These are phyloP conservation scores for Meteorus colon DNA, from an alignment of 2,888 invertebrate genomes.

Conservation along the genomic window DNA sequence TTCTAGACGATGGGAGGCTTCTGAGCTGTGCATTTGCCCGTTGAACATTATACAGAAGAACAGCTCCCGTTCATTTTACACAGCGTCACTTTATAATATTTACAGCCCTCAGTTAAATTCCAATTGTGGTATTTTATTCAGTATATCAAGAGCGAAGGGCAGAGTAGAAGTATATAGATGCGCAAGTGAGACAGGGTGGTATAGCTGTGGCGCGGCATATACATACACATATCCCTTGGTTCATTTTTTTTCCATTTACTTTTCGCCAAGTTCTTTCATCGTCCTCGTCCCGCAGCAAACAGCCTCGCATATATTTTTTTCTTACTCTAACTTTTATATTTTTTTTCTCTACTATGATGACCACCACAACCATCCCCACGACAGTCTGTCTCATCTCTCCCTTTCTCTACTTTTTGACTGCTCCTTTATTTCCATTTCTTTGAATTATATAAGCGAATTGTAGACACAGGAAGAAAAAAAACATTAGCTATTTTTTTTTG, in stretches of 20 bases:
- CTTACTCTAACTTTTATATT: constrained; percentile 29
- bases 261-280: constrained; percentile 19
- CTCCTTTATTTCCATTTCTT: constrained; percentile 23
- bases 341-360: constrained; percentile 38
- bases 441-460: not conserved
- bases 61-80: constrained; percentile 66
- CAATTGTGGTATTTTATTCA: constrained; percentile 63
- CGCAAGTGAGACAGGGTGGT: constrained; percentile 35
- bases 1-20: too few species aligned
- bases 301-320: not conserved
- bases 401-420: constrained; percentile 59
- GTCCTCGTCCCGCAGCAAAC: not conserved
- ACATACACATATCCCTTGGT: constrained; percentile 42
- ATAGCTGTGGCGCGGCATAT: constrained; percentile 46
- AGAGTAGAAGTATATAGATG: constrained; percentile 1
- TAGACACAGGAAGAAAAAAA: not conserved
- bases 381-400: constrained; percentile 53
- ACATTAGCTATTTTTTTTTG: not conserved
- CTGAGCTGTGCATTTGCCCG: not conserved
- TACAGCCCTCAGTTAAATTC: constrained; percentile 68
- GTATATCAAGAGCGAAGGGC: not conserved
- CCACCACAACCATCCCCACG: constrained; percentile 50
- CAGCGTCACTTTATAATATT: constrained; percentile 69
- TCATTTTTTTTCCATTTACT: constrained; percentile 37
- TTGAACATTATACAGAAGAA: constrained; percentile 6